Evolutionary conservation across 1,140 invertebrate genomes (phyloP).

Genomic region (Lanistes nyassanus): DNA sequence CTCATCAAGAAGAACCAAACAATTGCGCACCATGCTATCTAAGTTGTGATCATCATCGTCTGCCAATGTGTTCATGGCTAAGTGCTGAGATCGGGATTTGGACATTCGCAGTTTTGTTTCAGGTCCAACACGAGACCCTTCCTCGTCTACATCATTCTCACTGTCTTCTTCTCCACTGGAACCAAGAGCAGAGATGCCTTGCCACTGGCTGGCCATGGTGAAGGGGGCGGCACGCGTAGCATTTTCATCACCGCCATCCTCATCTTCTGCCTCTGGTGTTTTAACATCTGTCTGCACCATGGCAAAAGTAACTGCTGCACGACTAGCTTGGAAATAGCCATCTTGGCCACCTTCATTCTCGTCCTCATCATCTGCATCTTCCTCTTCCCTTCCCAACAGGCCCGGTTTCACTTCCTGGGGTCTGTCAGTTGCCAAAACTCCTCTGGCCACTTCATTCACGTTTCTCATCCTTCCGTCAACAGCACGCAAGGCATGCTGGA

Average conservation of each 20-base stretch:
- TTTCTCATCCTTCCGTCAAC: no score
- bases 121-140: slow-evolving; percentile 39
- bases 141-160: slow-evolving; percentile 44
- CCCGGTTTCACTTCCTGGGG: no score
- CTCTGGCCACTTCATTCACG: no score
- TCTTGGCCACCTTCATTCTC: slow-evolving; percentile 39
- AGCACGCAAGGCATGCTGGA: no score
- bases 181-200: slow-evolving; percentile 54
- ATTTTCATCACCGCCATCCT: slow-evolving; percentile 61
- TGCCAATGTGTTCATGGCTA: slow-evolving; percentile 51
- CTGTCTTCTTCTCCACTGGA: slow-evolving; percentile 52
- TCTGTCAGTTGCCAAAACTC: no score
- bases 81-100: slow-evolving; percentile 34
- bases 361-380: slow-evolving; percentile 34
- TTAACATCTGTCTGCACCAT: slow-evolving; percentile 59
- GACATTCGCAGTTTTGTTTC: slow-evolving; percentile 39
- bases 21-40: slow-evolving; percentile 56
- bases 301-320: slow-evolving; percentile 55
- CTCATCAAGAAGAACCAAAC: slow-evolving; percentile 53
- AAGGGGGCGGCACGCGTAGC: slow-evolving; percentile 63
- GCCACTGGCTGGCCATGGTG: slow-evolving; percentile 64
- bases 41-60: slow-evolving; percentile 58
- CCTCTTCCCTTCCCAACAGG: slow-evolving; percentile 15
- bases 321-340: slow-evolving; percentile 40
- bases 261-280: slow-evolving; percentile 45